Evolutionary conservation across 2,888 invertebrate genomes (phyloP).

Genomic region (Junonia oenone): DNA sequence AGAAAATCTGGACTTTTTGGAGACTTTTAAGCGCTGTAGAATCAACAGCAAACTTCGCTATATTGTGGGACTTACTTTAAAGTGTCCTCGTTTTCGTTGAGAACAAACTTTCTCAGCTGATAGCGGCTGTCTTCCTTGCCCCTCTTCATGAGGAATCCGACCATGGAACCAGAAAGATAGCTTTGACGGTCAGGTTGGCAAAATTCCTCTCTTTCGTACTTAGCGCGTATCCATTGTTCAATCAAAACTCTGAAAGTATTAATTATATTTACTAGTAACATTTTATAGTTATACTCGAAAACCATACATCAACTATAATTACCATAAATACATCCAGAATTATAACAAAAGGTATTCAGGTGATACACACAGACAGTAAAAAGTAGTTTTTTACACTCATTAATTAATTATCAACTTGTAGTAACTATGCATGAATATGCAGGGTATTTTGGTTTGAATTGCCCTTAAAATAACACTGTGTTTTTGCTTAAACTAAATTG

Average conservation of each 20-base stretch:
- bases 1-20: background rate
- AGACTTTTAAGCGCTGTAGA: background rate
- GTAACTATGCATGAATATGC: too few relatives aligned
- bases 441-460: too few relatives aligned
- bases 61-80: slow-evolving; percentile 77
- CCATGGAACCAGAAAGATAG: slow-evolving; percentile 89
- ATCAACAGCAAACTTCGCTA: slow-evolving; percentile 8
- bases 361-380: too few relatives aligned
- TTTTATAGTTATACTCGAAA: too few relatives aligned
- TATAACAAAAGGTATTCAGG: too few relatives aligned
- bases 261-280: background rate
- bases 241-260: slow-evolving; percentile 85
- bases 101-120: slow-evolving; percentile 89
- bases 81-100: slow-evolving; percentile 89
- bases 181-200: slow-evolving; percentile 87
- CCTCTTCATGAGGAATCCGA: slow-evolving; percentile 92
- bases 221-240: slow-evolving; percentile 95
- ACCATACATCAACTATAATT: background rate
- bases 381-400: too few relatives aligned
- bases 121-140: slow-evolving; percentile 93
- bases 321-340: too few relatives aligned
- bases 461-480: too few relatives aligned
- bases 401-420: too few relatives aligned
- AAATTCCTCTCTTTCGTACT: slow-evolving; percentile 94
- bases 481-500: background rate